phyloP scores from a whole-genome alignment of 2,888 invertebrate genomes.

The Xestia c-nigrum region DNA sequence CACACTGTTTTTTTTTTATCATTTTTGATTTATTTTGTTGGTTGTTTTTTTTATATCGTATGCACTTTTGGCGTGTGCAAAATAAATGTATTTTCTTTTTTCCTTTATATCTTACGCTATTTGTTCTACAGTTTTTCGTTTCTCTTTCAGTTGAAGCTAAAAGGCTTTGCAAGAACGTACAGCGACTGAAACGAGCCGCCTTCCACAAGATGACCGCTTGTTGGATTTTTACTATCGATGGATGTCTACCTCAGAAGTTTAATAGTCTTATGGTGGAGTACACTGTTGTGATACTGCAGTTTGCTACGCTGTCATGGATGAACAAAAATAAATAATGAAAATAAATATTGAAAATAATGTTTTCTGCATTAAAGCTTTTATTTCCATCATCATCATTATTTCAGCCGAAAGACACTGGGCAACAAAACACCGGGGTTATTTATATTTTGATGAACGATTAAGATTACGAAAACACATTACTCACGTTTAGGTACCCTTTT shows the following conservation, averaged over 20 bases:
- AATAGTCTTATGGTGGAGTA: slow-evolving; percentile 8
- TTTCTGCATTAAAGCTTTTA: background rate
- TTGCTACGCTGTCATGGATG: background rate
- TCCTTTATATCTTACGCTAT: background rate
- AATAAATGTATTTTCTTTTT: too few species aligned
- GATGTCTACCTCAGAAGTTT: slow-evolving; percentile 23
- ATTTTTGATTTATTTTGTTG: too few species aligned
- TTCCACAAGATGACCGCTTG: slow-evolving; percentile 44
- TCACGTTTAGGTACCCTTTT: too few species aligned
- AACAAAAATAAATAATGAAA: background rate
- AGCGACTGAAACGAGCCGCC: slow-evolving; percentile 30
- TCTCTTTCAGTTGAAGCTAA: slow-evolving; percentile 37
- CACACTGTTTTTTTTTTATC: too few species aligned
- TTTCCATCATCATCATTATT: too few species aligned
- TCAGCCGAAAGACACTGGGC: too few species aligned
- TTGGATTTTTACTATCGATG: slow-evolving; percentile 21
- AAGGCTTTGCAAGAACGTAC: slow-evolving; percentile 41
- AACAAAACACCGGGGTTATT: background rate
- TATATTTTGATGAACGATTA: too few species aligned
- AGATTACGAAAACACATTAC: too few species aligned
- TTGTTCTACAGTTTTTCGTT: background rate
- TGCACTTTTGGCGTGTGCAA: too few species aligned
- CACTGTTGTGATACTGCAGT: slow-evolving; percentile 23
- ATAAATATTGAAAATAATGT: too few species aligned
- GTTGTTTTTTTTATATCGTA: too few species aligned